Conservation (phyloP, 2,888 invertebrate genomes). For the Teleogryllus oceanicus region DNA sequence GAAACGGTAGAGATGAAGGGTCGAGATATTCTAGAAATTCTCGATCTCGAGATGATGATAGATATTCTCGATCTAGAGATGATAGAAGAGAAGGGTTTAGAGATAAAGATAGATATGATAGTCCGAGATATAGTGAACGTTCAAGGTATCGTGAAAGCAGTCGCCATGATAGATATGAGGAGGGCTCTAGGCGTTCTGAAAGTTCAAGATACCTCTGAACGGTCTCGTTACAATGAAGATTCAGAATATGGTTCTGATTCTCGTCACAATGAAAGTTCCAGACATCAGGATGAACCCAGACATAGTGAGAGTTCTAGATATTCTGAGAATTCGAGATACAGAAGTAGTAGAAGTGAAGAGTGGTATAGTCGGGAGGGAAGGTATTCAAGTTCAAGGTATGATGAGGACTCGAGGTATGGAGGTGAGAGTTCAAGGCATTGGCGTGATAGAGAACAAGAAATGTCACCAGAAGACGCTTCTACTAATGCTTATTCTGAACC, state of each 20-base stretch:
- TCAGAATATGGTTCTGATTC: not conserved
- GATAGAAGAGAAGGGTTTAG: constrained; percentile 24
- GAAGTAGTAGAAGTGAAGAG: constrained; percentile 20
- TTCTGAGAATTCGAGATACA: constrained; percentile 23
- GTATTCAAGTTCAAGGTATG: constrained; percentile 29
- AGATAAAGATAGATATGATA: constrained; percentile 27
- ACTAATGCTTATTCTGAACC: constrained; percentile 19
- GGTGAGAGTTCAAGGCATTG: constrained; percentile 22
- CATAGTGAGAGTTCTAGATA: constrained; percentile 29
- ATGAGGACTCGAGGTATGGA: constrained; percentile 21
- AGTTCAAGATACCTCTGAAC: constrained; percentile 12
- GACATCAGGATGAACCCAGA: constrained; percentile 24
- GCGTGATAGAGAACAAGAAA: not conserved
- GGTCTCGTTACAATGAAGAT: constrained; percentile 5
- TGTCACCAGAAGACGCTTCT: not conserved
- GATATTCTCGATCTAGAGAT: constrained; percentile 12
- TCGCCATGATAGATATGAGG: constrained; percentile 22
- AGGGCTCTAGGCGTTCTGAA: constrained; percentile 20
- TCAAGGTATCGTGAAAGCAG: constrained; percentile 20
- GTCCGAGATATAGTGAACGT: constrained; percentile 20
- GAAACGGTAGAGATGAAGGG: constrained; percentile 30
- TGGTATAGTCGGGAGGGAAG: constrained; percentile 30
- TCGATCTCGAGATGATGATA: constrained; percentile 20
- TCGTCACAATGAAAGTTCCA: constrained; percentile 25
- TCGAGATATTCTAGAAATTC: constrained; percentile 26